Evolutionary conservation across 2,888 invertebrate species (phyloP), one percentile per base, ranked within the genome.

Genomic region (Merodon equestris): DNA sequence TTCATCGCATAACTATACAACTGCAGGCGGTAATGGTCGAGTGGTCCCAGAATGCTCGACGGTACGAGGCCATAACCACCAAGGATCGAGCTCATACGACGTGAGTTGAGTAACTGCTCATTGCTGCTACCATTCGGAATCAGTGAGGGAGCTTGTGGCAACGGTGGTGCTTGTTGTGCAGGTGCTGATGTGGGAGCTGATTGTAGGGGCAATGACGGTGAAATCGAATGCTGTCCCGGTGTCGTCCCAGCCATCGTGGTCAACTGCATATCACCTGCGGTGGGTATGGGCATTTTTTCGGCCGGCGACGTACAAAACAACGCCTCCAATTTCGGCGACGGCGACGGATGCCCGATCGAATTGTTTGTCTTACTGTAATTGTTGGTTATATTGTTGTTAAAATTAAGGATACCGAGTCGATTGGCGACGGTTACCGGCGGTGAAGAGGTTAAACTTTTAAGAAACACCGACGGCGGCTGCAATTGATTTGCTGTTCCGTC

Each of bases 1-100:
- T 85, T 86, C 87, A 96, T 93, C 61, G 96, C 96, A 88, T 96
- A 96, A 88, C 96, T 96, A 88, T 96, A 96, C 0, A 96, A 90
- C 85, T 96, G 96, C 2, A 96, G 89, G 5, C 96, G 92, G 87
- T 96, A 96, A 86, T 96, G 95, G 85, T 96, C 96, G 0, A 79
- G 70, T 0, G 79, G 79, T 9, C 74, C 79, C 0, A 79, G 17
- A 10, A 79, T 68, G 1, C 79, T 68, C n/a, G 73, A 64, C 9
- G 79, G 74, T 0, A 79, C 79, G 1, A 79, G 50, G 0, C 79
- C 79, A 54, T 79, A 79, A 7, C 79, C 79, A 0, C 74, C 74
- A 0, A 79, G 36, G 17, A 79, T 74, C 36, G 79, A 79, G 9
- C 74, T 70, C 79, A 79, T 79, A 1, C 79, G 68, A 5, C 74